A percentile compares a stretch with the other conserved stretches of the same genome.
Evolutionary conservation across 2,797 vertebrate species (phyloP).

Genomic region (Dryobates pubescens): DNA sequence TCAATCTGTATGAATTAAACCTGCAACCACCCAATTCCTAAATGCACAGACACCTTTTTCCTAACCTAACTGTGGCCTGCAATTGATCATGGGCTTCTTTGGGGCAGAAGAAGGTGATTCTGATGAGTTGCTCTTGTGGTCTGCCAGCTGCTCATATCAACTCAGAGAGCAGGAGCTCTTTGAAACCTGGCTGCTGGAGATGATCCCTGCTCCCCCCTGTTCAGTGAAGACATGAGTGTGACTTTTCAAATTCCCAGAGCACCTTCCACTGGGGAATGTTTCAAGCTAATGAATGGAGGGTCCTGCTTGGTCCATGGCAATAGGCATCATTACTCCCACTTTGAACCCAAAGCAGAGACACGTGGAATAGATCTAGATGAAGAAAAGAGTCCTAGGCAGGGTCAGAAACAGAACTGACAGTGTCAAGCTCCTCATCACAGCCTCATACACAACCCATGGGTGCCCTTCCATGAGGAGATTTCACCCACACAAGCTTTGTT

Average conservation of each 20-base stretch:
- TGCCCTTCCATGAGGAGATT: background rate
- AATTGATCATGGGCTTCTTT: background rate
- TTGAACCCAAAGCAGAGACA: background rate
- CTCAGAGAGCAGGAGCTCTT: background rate
- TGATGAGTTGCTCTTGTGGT: background rate
- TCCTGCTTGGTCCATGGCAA: background rate
- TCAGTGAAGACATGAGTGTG: background rate
- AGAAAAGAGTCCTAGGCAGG: background rate
- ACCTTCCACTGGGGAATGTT: background rate
- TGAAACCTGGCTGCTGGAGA: background rate
- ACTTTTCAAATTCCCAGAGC: background rate
- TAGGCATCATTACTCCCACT: background rate
- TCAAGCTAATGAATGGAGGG: background rate
- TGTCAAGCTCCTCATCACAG: background rate
- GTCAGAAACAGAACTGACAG: background rate
- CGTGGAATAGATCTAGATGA: background rate
- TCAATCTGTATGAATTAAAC: background rate
- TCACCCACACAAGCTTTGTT: background rate
- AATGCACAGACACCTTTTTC: background rate
- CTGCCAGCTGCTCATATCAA: background rate
- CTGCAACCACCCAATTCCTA: background rate
- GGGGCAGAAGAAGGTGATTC: background rate
- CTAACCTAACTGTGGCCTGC: background rate
- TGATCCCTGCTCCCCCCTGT: rapidly evolving
- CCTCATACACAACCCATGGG: background rate